phyloP scores from a whole-genome alignment of 2,888 invertebrate genomes.

The Xylocampa areola region DNA sequence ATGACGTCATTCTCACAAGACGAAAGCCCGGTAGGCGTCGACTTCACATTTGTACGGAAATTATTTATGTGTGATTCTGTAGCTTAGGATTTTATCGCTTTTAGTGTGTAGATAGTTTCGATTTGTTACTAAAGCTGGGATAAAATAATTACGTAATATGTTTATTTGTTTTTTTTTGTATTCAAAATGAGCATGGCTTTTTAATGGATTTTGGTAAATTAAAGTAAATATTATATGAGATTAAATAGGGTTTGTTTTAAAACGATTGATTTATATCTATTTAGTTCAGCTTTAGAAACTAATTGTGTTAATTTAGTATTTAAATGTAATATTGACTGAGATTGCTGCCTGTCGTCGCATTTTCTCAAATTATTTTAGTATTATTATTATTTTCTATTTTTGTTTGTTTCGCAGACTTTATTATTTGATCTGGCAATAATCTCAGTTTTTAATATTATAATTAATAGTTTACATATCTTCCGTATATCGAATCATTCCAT shows the following conservation, averaged over 20 bases:
- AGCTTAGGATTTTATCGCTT: slow-evolving; percentile 73
- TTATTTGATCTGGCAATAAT: slow-evolving; percentile 72
- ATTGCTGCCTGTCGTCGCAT: slow-evolving; percentile 61
- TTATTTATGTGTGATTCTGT: slow-evolving; percentile 89
- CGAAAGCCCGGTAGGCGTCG: slow-evolving; percentile 29
- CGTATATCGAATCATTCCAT: slow-evolving; percentile 81
- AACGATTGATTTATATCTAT: too few species aligned
- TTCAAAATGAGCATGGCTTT: slow-evolving; percentile 44
- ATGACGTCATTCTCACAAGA: slow-evolving; percentile 26
- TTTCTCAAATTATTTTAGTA: slow-evolving; percentile 51
- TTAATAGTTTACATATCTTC: slow-evolving; percentile 71
- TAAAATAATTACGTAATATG: slow-evolving; percentile 41
- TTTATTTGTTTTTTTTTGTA: slow-evolving; percentile 38
- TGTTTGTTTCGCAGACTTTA: slow-evolving; percentile 56
- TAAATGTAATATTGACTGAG: slow-evolving; percentile 64
- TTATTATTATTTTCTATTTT: slow-evolving; percentile 53
- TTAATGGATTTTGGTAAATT: slow-evolving; percentile 14
- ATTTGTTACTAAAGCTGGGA: slow-evolving; percentile 60
- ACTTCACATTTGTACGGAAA: slow-evolving; percentile 78
- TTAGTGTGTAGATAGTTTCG: slow-evolving; percentile 79
- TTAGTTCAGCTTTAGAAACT: slow-evolving; percentile 54
- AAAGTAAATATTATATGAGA: slow-evolving; percentile 7
- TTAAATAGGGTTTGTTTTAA: slow-evolving; percentile 41
- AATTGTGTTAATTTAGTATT: slow-evolving; percentile 57
- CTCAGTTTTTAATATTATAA: slow-evolving; percentile 67